Evolutionary conservation across 2,113 vertebrate genomes (phyloP).

Genomic region (Trogon surrucura): DNA sequence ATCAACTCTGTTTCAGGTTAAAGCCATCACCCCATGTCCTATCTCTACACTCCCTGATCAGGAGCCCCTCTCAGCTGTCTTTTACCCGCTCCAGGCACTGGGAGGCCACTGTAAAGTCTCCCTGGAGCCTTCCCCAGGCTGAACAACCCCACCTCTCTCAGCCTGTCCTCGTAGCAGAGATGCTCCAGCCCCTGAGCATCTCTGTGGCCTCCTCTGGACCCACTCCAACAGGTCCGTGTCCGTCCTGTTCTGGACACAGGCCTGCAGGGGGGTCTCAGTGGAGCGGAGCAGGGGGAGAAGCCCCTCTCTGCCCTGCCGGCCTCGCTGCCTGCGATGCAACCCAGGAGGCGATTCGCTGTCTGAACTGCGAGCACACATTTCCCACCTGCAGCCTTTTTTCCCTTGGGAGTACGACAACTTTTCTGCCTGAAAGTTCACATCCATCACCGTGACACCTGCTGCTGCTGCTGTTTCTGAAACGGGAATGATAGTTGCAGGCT

Average conservation of each 20-base stretch:
- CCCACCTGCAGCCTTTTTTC: neutral
- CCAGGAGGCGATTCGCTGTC: fast-evolving
- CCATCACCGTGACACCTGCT: fast-evolving
- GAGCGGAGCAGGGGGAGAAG: fast-evolving
- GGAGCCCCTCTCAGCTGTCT: too few species aligned
- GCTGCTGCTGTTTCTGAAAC: neutral
- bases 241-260: fast-evolving
- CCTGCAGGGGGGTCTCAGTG: neutral
- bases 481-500: neutral
- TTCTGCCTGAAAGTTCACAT: neutral
- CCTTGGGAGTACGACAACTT: neutral
- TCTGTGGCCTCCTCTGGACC: neutral
- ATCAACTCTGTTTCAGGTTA: too few species aligned
- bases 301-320: neutral
- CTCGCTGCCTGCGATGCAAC: too few species aligned
- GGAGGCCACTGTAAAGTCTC: neutral
- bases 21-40: too few species aligned
- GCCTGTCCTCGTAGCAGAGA: neutral
- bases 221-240: fast-evolving
- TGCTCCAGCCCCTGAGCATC: neutral
- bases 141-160: neutral
- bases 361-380: neutral
- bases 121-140: neutral
- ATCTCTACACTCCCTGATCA: too few species aligned
- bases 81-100: too few species aligned